Evolutionary conservation across 2,797 vertebrate genomes (phyloP).

Genomic region (Neoniphon sammara): DNA sequence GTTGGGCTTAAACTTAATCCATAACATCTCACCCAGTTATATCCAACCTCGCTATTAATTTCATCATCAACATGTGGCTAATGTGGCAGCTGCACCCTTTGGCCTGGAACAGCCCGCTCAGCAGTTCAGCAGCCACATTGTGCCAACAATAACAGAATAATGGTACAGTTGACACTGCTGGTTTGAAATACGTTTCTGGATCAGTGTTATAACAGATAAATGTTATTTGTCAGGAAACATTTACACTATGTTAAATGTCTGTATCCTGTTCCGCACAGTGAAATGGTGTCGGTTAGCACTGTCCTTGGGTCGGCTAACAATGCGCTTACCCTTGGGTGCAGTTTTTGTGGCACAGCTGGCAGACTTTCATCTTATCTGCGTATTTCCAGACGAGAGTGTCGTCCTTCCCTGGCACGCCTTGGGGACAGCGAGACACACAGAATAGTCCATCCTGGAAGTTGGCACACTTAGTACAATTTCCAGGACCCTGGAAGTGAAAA

Average conservation of each 20-base stretch:
- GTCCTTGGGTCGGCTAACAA: constrained; percentile 18
- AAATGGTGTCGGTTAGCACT: not conserved
- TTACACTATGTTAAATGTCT: constrained; percentile 8
- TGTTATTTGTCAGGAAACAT: not conserved
- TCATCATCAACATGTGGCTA: constrained; percentile 10
- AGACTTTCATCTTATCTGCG: constrained; percentile 82
- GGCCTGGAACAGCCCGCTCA: not conserved
- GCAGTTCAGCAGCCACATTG: not conserved
- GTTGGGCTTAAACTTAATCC: not conserved
- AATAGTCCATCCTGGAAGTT: constrained; percentile 91
- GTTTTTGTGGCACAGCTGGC: constrained; percentile 92
- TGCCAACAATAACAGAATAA: constrained; percentile 12
- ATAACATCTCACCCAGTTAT: constrained; percentile 1
- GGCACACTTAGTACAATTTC: constrained; percentile 88
- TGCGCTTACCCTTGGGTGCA: constrained; percentile 89
- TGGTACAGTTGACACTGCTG: constrained; percentile 23
- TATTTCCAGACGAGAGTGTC: constrained; percentile 93
- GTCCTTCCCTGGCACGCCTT: constrained; percentile 89
- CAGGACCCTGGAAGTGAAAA: constrained; percentile 84
- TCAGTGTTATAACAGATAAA: constrained; percentile 36
- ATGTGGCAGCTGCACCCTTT: not conserved
- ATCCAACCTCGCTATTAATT: constrained; percentile 23
- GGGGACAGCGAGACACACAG: constrained; percentile 90
- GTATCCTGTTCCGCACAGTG: constrained; percentile 3
- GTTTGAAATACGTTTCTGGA: constrained; percentile 25